Evolutionary conservation across 2,797 vertebrate genomes (phyloP), one percentile per base, ranked within the genome.

Genomic region (Sebastes nivosus): DNA sequence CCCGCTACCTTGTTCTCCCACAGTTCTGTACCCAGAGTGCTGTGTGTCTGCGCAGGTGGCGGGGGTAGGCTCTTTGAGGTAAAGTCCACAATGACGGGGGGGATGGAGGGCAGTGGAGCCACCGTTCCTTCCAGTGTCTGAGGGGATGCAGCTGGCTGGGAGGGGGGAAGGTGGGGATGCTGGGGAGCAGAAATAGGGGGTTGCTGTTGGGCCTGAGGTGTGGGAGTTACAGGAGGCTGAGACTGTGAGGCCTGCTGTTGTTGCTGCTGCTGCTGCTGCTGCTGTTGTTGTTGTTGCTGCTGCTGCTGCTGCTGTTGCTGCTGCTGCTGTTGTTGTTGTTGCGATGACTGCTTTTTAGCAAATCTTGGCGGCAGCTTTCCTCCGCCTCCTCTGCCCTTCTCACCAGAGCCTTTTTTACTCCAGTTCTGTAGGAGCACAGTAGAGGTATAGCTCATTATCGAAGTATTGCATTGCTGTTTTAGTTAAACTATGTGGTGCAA

Each of bases 331-430:
- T 83, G 94, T 1, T 92, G 93, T 8, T 92, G 93, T 3, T 96
- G 96, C 1, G 98, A 97, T 18, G 97, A 97, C 80, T 98, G 97
- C 83, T 99, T 99, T 92, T 99, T 99, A 80, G 98, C 98, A 96
- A 99, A 99, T 83, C 99, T 94, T 42, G 99, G 99, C 7, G 99
- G 98, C 58, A 99, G 96, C 82, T 99, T 99, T 81, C 98, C 98
- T 67, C 97, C 97, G 38, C 96, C 96, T 75, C 96, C 96, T 93
- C 99, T 95, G 86, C 96, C 96, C 87, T 99, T 99, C 81, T 99
- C 99, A 1, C 94, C 95, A 2, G 97, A 95, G 81, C 96, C 96
- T 88, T 99, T 99, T 94, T 99, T 99, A 90, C 95, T 96, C 98
- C 98, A 99, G 78, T 97, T 97, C 99, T 99, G 87, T 4, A 30